These are phyloP conservation scores for Alcis repandata DNA, from an alignment of 2,888 invertebrate species.

Conservation along the genomic window DNA sequence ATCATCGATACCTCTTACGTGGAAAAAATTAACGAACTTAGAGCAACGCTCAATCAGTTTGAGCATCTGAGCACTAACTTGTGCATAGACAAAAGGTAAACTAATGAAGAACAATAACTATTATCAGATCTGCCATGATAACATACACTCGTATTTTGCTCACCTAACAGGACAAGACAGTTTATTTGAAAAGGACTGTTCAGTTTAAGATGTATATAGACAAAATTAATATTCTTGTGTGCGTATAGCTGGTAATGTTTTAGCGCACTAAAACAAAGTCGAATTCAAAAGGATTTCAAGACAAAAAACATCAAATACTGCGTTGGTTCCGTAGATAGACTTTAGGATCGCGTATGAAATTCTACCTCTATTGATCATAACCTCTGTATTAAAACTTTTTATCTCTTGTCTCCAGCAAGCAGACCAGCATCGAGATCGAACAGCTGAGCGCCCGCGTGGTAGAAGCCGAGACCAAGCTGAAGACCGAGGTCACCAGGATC, in stretches of 20 bases:
- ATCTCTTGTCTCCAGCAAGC: conserved; percentile 89
- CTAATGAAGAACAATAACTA: background rate
- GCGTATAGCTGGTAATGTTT: no score
- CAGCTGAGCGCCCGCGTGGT: conserved; percentile 97
- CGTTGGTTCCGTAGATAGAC: no score
- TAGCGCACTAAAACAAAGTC: no score
- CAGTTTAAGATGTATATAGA: no score
- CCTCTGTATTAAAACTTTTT: conserved; percentile 4
- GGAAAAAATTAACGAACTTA: conserved; percentile 87
- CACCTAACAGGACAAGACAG: no score
- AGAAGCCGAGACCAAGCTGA: conserved; percentile 97
- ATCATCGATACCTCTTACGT: conserved; percentile 85
- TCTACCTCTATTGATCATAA: no score
- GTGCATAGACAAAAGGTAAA: conserved; percentile 89
- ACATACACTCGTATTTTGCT: no score
- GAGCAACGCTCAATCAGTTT: conserved; percentile 88
- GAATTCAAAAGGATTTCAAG: no score
- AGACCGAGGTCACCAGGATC: conserved; percentile 98
- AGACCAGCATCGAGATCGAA: conserved; percentile 99
- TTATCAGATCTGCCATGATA: background rate
- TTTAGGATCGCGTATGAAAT: no score
- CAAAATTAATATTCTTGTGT: no score
- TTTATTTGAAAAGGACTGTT: no score
- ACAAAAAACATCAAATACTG: no score
- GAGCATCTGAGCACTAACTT: conserved; percentile 87